phyloP scores from a whole-genome alignment of 2,797 vertebrate genomes.

The Alcedo quadribrachys region DNA sequence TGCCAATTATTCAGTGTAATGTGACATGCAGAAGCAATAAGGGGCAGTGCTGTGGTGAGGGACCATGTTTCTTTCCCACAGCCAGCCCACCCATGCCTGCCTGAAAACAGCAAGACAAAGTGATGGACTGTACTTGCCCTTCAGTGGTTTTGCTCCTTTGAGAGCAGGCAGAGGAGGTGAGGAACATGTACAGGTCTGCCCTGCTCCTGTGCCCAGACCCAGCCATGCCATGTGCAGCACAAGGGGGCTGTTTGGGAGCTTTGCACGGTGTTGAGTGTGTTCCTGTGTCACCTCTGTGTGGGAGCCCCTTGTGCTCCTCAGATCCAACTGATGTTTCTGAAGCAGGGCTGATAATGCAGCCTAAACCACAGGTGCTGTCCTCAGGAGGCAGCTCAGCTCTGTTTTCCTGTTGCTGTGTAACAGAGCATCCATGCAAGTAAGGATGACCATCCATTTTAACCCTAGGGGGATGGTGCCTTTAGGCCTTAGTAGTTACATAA shows the following conservation, averaged over 20 bases:
- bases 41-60: background rate
- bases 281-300: background rate
- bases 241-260: background rate
- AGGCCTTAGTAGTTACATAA: background rate
- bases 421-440: fast-evolving
- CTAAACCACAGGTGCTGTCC: fast-evolving
- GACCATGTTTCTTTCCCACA: fast-evolving
- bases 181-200: background rate
- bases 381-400: background rate
- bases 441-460: background rate
- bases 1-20: background rate
- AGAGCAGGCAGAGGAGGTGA: background rate
- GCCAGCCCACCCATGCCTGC: fast-evolving
- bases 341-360: background rate
- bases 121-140: background rate
- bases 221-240: fast-evolving
- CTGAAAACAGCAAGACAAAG: background rate
- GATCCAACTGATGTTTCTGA: background rate
- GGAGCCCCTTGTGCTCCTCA: background rate
- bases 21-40: conserved; percentile 11
- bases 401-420: background rate
- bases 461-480: background rate
- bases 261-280: fast-evolving
- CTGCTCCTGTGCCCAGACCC: background rate
- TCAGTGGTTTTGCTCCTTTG: fast-evolving